phyloP scores from a whole-genome alignment of 2,113 vertebrate species.

The Chitala chitala region DNA sequence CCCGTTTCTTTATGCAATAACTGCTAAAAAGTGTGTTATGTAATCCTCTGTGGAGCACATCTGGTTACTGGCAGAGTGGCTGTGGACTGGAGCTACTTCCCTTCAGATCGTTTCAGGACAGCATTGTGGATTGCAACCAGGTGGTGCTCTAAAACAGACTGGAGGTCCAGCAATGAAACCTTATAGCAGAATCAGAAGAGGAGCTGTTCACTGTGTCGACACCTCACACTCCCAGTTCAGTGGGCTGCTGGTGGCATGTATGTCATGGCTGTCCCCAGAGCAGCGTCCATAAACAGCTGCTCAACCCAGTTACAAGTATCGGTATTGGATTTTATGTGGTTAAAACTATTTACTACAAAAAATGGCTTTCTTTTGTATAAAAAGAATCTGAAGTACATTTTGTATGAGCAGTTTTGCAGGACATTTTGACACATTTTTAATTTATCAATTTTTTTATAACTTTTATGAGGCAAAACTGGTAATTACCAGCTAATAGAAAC shows the following conservation, averaged over 20 bases:
- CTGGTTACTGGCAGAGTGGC: conserved; percentile 47
- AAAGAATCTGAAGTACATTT: too few species aligned
- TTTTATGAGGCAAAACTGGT: too few species aligned
- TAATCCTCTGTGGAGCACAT: conserved; percentile 53
- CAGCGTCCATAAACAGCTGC: not conserved
- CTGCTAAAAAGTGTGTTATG: conserved; percentile 43
- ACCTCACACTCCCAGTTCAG: not conserved
- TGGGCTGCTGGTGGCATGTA: not conserved
- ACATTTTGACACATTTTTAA: too few species aligned
- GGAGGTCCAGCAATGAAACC: not conserved
- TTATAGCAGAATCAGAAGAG: not conserved
- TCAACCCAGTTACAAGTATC: too few species aligned
- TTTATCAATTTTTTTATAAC: too few species aligned
- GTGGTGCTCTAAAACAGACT: conserved; percentile 6
- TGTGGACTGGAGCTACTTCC: not conserved
- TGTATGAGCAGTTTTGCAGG: too few species aligned
- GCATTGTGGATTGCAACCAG: not conserved
- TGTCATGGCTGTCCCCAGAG: not conserved
- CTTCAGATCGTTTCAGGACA: not conserved
- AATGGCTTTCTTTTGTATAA: too few species aligned
- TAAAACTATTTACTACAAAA: too few species aligned
- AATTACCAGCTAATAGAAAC: too few species aligned
- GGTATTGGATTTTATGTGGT: too few species aligned
- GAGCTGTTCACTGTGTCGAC: not conserved
- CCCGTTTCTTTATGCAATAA: conserved; percentile 19